Base-by-base conservation (phyloP, 2,888 invertebrate genomes). In the Pristionchus japonicus region DNA sequence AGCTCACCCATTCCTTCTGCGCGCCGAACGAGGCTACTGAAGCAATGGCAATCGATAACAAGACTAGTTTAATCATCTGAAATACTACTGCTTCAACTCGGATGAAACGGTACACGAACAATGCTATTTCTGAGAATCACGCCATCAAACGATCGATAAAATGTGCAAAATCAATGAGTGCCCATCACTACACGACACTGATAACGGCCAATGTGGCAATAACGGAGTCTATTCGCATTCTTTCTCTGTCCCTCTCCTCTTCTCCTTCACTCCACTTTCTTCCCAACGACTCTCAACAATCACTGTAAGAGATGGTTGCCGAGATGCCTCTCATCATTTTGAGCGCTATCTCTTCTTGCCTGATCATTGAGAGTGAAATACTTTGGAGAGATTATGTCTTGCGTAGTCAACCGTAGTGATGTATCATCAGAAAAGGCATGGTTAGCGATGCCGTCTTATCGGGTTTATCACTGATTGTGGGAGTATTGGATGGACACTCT, bases 161-260 rank as follows among this genome's bases (percentile, higher is more conserved):
- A 9, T 64, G 31, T 31, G 13, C 67, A 20, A 37, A 70, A 70
- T 70, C 67, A 70, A 70, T 70, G 67, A 64, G 67, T 34, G 34
- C 4, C 31, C 15, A 20, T 15, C 64, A 64, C 34, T 70, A 31
- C 20, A 64, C 64, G 64, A 31, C 64, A 70, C 74, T 77, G 74
- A 77, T 77, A 77, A 77, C 43, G n/a, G n/a, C 13, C 74, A 77
- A 77, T 77, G 74, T 77, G 74, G 74, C 74, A 77, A 77, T 77
- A 77, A 43, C 74, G 74, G 31, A 37, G 67, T 70, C 37, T 70
- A 52, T 20, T 20, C 43, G 11, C 74, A 43, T 43, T 43, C 74
- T n/a, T n/a, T 23, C 43, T 77, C 4, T 17, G 37, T 70, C 67
- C 15, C 64, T 64, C 31, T 64, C 31, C 64, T 31, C 27, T 31